phyloP scores from a whole-genome alignment of 1,140 invertebrate species.

The Plectus sambesii region DNA sequence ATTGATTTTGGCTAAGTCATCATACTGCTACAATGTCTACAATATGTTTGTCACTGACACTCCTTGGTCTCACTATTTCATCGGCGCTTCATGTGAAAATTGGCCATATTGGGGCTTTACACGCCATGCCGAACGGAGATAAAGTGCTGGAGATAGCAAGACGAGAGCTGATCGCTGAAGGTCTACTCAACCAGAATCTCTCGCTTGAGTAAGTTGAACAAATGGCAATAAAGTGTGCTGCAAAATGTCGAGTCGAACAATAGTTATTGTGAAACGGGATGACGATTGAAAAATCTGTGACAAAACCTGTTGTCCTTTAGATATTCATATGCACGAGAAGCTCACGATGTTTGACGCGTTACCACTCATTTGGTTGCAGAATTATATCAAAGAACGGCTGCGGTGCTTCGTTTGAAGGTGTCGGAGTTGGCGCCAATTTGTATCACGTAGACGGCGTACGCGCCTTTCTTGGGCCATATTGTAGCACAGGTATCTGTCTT shows the following conservation, averaged over 20 bases:
- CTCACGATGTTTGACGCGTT: no score
- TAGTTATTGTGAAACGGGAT: no score
- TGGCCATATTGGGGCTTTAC: conserved; percentile 41
- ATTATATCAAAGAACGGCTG: conserved; percentile 32
- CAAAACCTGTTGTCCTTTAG: neutral
- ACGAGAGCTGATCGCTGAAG: conserved; percentile 34
- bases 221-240: no score
- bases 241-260: no score
- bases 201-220: conserved; percentile 37
- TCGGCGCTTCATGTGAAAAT: no score
- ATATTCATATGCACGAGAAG: conserved; percentile 1
- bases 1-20: no score
- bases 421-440: conserved; percentile 43
- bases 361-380: conserved; percentile 21
- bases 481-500: conserved; percentile 26
- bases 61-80: no score
- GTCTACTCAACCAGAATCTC: conserved; percentile 34
- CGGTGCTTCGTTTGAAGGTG: conserved; percentile 41
- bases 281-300: no score
- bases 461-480: conserved; percentile 41
- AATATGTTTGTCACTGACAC: no score
- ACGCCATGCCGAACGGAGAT: conserved; percentile 43
- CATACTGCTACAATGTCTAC: no score
- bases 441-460: conserved; percentile 44
- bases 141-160: conserved; percentile 37